These are phyloP conservation scores for Agonopterix arenella DNA, from an alignment of 2,888 invertebrate species.

Conservation along the genomic window DNA sequence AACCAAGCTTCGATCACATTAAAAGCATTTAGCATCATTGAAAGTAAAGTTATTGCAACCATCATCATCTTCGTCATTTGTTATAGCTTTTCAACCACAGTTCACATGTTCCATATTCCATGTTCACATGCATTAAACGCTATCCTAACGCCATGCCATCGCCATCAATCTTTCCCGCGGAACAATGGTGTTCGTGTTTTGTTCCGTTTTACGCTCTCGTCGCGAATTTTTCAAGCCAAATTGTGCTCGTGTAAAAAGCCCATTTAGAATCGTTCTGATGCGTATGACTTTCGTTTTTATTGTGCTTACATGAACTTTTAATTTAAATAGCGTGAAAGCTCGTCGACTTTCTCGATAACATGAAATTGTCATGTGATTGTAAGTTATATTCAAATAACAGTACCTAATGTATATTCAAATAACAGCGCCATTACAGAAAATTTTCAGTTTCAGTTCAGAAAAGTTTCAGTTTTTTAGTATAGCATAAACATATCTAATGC, in stretches of 20 bases:
- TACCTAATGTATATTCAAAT: too few relatives aligned
- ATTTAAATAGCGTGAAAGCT: constrained; percentile 8
- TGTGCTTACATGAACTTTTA: constrained; percentile 12
- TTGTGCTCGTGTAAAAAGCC: constrained; percentile 25
- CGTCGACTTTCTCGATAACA: constrained; percentile 7
- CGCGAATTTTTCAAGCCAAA: constrained; percentile 36
- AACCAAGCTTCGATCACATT: too few relatives aligned
- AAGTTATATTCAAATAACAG: too few relatives aligned
- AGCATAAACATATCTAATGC: too few relatives aligned
- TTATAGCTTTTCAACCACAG: constrained; percentile 5
- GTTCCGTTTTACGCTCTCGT: constrained; percentile 33
- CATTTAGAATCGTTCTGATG: constrained; percentile 23
- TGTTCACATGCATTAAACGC: constrained; percentile 42
- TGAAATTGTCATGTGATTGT: not conserved
- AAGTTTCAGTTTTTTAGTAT: too few relatives aligned
- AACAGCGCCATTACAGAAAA: too few relatives aligned
- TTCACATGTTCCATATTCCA: constrained; percentile 65
- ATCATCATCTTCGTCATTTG: not conserved
- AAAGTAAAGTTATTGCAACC: not conserved
- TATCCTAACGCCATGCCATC: constrained; percentile 30
- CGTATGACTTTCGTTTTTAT: constrained; percentile 46
- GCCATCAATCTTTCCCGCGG: constrained; percentile 46
- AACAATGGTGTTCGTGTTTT: constrained; percentile 41
- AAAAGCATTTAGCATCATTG: not conserved
- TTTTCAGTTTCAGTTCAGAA: too few relatives aligned